Evolutionary conservation across 2,888 invertebrate genomes (phyloP).

Genomic region (Homarus gammarus): DNA sequence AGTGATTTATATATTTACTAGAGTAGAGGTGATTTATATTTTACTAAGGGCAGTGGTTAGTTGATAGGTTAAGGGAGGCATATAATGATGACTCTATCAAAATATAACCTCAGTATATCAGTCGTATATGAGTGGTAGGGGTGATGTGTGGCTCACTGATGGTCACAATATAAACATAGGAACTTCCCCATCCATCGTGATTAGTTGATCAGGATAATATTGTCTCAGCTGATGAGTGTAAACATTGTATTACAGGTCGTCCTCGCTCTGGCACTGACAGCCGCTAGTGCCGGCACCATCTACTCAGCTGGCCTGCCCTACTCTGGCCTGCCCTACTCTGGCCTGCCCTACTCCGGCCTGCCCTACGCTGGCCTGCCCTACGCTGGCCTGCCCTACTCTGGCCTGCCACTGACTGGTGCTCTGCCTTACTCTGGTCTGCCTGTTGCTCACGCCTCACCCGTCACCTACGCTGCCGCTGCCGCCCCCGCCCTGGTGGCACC

Average conservation of each 20-base stretch:
- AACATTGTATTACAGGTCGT: constrained; percentile 29
- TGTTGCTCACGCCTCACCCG: constrained; percentile 2
- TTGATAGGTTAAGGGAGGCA: too few relatives aligned
- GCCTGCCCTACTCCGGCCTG: constrained; percentile 16
- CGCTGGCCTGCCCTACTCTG: not conserved
- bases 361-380: not conserved
- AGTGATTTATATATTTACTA: too few relatives aligned
- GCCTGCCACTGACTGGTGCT: not conserved
- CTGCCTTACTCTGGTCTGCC: constrained; percentile 1
- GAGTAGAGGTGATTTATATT: too few relatives aligned
- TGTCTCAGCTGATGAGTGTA: not conserved
- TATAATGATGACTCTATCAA: too few relatives aligned
- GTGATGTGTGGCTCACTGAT: not conserved
- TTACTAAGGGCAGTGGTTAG: too few relatives aligned
- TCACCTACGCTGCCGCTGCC: constrained; percentile 38
- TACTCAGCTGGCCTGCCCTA: constrained; percentile 5
- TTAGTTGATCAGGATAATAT: not conserved
- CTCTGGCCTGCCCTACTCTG: constrained; percentile 3
- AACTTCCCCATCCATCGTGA: not conserved
- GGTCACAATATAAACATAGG: not conserved
- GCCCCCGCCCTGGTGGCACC: constrained; percentile 41
- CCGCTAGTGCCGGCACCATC: constrained; percentile 23
- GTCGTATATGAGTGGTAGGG: too few relatives aligned
- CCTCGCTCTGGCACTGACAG: constrained; percentile 40
- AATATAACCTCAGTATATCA: too few relatives aligned